These are phyloP conservation scores for Aphodius granarius DNA, from an alignment of 2,888 invertebrate genomes.

Conservation along the genomic window DNA sequence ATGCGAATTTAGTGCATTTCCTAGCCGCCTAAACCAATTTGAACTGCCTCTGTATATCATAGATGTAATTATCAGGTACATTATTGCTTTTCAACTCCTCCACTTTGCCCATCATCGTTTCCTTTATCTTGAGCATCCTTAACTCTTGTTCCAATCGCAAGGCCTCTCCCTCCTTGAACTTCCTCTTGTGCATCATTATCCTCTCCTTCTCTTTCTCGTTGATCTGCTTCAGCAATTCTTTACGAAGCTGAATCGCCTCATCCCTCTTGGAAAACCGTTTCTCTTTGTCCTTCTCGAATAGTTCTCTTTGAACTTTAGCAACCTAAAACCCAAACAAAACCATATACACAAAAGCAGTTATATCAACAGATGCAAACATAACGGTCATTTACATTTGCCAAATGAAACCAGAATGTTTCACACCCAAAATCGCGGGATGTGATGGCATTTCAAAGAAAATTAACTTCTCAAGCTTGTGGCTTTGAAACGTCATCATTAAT, in stretches of 20 bases:
- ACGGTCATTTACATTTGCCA: too few species aligned
- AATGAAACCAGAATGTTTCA: too few species aligned
- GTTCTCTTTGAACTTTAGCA: constrained; percentile 56
- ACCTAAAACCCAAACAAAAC: constrained; percentile 46
- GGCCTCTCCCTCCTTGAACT: constrained; percentile 68
- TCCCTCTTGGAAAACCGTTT: constrained; percentile 50
- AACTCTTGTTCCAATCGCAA: constrained; percentile 63
- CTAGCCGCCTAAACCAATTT: neutral
- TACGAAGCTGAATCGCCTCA: constrained; percentile 60
- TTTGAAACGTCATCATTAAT: too few species aligned
- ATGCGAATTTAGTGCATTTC: neutral
- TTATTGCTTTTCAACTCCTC: constrained; percentile 57
- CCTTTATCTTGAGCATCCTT: constrained; percentile 57
- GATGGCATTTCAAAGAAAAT: too few species aligned
- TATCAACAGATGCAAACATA: too few species aligned
- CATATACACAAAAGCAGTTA: too few species aligned
- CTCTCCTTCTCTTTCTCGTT: constrained; percentile 69
- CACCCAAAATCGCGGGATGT: too few species aligned
- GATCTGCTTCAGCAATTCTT: constrained; percentile 68
- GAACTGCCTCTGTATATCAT: constrained; percentile 45
- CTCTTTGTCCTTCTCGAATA: constrained; percentile 48
- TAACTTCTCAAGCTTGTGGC: too few species aligned
- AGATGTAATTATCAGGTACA: constrained; percentile 44
- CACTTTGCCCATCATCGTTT: constrained; percentile 60
- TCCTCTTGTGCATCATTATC: constrained; percentile 62